Evolutionary conservation across 2,797 vertebrate genomes (phyloP), one percentile per base, ranked within the genome.

Genomic region (Tangara arthus): DNA sequence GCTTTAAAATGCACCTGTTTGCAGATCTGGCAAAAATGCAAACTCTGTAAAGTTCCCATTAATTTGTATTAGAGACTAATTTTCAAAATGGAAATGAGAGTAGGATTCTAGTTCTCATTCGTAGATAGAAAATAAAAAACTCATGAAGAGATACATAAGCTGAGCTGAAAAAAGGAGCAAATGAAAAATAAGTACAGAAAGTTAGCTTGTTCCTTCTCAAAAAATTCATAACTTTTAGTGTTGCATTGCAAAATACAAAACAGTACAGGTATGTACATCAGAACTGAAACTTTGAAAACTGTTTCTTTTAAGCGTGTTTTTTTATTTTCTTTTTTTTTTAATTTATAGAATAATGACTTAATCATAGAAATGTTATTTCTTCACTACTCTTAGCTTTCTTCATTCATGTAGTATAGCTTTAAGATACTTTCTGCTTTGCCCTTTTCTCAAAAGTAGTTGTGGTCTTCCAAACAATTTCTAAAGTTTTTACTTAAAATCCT

Each of bases 221-320:
- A 46, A 30, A 65, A 41, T 15, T 11, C 4, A 32, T 24, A 24
- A 32, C 15, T 14, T 23, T 46, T 26, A 44, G 12, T 30, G 8
- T 34, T 68, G 16, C 20, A 57, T n/a, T 70, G 12, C 32, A 60
- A 92, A 72, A 65, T 57, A 49, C 14, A 34, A 8, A 85, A 60
- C 6, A 32, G 3, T 27, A 60, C 1, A n/a, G 22, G 2, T 4
- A 73, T 9, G 3, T 9, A 60, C 5, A 28, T 21, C 8, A 53
- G 35, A 89, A 57, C 17, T n/a, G 10, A 34, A 61, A 66, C 2
- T 41, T 50, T 81, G 7, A 34, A 55, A 68, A 60, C 2, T 12
- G 0, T n/a, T 79, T 83, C 2, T 68, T 60, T 73, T n/a, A 81
- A 35, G 12, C 2, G 65, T 63, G 1, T 0, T 57, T 49, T 52